phyloP scores from a whole-genome alignment of 2,888 invertebrate species.

The Pasiphila rectangulata region DNA sequence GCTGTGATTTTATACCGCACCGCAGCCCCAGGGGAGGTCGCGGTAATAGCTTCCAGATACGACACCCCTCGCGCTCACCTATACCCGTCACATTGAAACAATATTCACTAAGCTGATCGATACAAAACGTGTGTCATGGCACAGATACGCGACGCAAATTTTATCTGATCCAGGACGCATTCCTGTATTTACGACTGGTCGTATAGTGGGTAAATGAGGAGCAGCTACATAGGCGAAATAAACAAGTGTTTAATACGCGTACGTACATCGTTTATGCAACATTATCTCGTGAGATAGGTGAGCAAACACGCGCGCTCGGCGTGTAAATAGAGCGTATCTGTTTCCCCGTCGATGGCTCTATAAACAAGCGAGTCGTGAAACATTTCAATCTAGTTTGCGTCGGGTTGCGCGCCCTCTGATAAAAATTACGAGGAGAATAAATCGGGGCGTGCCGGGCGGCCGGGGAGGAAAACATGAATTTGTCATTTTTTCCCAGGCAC shows the following conservation, averaged over 20 bases:
- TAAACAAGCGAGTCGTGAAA: slow-evolving; percentile 77
- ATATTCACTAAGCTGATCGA: slow-evolving; percentile 67
- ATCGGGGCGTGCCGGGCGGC: slow-evolving; percentile 56
- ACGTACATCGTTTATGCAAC: slow-evolving; percentile 63
- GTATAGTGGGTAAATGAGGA: slow-evolving; percentile 54
- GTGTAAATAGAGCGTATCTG: slow-evolving; percentile 74
- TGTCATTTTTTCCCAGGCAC: slow-evolving; percentile 79
- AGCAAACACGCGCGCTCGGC: slow-evolving; percentile 60
- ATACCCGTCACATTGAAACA: slow-evolving; percentile 66
- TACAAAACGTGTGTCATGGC: slow-evolving; percentile 50
- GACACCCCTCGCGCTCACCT: slow-evolving; percentile 53
- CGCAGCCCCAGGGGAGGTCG: slow-evolving; percentile 50
- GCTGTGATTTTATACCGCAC: slow-evolving; percentile 69
- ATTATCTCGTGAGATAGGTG: slow-evolving; percentile 72
- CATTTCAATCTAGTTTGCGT: slow-evolving; percentile 73
- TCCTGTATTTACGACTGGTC: slow-evolving; percentile 36
- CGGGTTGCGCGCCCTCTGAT: slow-evolving; percentile 68
- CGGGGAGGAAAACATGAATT: slow-evolving; percentile 71
- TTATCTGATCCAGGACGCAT: slow-evolving; percentile 24
- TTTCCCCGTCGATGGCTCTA: slow-evolving; percentile 74
- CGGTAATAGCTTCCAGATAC: slow-evolving; percentile 68
- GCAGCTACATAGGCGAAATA: slow-evolving; percentile 54
- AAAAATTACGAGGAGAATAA: slow-evolving; percentile 76
- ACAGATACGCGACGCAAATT: slow-evolving; percentile 44
- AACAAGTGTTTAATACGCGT: slow-evolving; percentile 52